Conservation (phyloP, 2,888 invertebrate genomes). For the Rhogogaster chlorosoma region DNA sequence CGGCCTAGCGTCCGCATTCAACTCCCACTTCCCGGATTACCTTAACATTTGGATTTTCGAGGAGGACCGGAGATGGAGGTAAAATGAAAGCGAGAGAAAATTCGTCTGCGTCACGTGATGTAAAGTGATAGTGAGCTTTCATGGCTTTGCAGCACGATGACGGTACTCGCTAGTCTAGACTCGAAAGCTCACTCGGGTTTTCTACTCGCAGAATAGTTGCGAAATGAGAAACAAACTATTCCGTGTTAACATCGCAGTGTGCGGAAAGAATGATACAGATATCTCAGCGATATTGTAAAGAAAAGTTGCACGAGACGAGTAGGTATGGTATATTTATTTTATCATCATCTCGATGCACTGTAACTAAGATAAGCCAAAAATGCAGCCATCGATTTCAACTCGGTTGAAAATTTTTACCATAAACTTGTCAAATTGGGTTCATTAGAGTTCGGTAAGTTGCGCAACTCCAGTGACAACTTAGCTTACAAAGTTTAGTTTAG, state of each 20-base stretch:
- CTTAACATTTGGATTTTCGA: conserved; percentile 36
- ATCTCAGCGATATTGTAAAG: background rate
- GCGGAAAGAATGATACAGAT: background rate
- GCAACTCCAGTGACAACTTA: conserved; percentile 43
- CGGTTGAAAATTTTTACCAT: conserved; percentile 18
- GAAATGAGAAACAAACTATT: background rate
- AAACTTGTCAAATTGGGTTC: conserved; percentile 47
- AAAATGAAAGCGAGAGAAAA: conserved; percentile 26
- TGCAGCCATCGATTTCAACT: conserved; percentile 9
- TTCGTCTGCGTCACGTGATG: conserved; percentile 6
- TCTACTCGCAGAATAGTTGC: background rate
- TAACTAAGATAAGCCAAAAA: background rate
- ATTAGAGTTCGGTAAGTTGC: conserved; percentile 47
- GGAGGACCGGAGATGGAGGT: conserved; percentile 5
- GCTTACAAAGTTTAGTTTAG: conserved; percentile 21
- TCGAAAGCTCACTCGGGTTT: background rate
- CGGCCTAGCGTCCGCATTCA: background rate
- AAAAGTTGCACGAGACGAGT: background rate
- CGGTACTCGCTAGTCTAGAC: background rate
- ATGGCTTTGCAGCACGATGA: background rate
- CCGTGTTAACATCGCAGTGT: background rate
- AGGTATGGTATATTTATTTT: background rate
- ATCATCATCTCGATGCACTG: background rate
- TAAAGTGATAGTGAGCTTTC: conserved; percentile 35
- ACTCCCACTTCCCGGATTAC: conserved; percentile 30